Conservation (phyloP, 2,888 invertebrate species). For the Zhuqinia jingwanae region DNA sequence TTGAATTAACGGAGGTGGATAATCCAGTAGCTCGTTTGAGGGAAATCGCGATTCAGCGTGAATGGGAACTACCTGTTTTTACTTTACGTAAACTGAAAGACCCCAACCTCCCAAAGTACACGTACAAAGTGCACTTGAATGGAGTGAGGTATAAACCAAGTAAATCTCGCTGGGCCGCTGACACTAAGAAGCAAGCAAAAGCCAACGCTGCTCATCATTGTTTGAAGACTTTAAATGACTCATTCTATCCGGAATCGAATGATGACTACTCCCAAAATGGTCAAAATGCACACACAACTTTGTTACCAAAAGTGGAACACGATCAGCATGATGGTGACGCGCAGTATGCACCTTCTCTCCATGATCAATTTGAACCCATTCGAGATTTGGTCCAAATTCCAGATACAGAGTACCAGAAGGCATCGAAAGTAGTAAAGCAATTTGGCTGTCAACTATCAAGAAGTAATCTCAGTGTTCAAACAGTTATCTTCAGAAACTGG, state of each 20-base stretch:
- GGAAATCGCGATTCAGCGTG: too few relatives aligned
- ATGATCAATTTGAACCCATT: neutral
- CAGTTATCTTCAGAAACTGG: neutral
- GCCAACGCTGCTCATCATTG: neutral
- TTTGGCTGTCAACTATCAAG: neutral
- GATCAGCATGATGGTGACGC: neutral
- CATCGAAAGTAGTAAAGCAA: neutral
- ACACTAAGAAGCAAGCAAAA: neutral
- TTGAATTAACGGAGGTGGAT: too few relatives aligned
- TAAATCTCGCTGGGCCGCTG: neutral
- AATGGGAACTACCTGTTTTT: too few relatives aligned
- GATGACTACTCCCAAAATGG: too few relatives aligned
- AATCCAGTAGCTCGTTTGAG: too few relatives aligned
- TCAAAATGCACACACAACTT: neutral
- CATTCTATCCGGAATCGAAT: neutral
- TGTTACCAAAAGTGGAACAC: neutral
- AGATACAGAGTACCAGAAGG: neutral
- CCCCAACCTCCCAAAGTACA: too few relatives aligned
- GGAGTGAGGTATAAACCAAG: neutral
- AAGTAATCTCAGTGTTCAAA: neutral
- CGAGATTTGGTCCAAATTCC: neutral
- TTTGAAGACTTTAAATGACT: neutral
- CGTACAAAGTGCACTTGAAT: too few relatives aligned
- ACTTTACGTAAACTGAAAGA: too few relatives aligned
- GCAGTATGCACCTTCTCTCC: neutral